A percentile compares a stretch with the other conserved stretches of the same genome.
Evolutionary conservation across 2,888 invertebrate genomes (phyloP).

Genomic region (Caenorhabditis sp.): DNA sequence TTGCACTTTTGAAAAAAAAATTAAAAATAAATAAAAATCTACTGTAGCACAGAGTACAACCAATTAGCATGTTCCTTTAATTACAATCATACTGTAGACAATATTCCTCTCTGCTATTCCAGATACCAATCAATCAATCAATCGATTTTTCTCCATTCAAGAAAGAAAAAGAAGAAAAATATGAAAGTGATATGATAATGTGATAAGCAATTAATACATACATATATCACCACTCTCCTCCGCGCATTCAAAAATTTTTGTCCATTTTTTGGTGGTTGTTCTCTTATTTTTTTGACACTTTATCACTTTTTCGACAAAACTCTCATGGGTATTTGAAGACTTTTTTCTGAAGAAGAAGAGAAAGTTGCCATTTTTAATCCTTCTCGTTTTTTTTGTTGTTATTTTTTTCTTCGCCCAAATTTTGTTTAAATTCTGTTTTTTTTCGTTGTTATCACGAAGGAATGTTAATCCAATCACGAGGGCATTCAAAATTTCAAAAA

Average conservation of each 20-base stretch:
- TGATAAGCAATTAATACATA: constrained; percentile 4
- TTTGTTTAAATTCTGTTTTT: background rate
- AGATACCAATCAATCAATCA: background rate
- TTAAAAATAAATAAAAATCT: no score
- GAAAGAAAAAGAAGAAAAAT: background rate
- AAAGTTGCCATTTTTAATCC: constrained; percentile 13
- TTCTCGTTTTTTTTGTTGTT: constrained; percentile 1
- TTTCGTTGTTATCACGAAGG: background rate
- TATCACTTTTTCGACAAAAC: no score
- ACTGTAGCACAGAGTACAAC: no score
- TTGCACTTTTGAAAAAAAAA: no score
- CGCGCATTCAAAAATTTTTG: background rate
- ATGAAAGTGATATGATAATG: constrained; percentile 1
- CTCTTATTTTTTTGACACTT: background rate
- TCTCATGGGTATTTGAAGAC: background rate
- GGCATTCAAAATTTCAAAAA: no score
- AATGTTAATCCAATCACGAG: background rate
- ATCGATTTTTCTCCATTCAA: background rate
- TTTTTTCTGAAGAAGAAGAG: background rate
- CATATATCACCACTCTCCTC: background rate
- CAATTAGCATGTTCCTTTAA: no score
- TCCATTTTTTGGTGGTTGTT: background rate
- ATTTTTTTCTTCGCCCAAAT: background rate
- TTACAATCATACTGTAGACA: background rate
- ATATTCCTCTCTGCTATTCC: background rate